Conservation (phyloP, 2,888 invertebrate species). For the Blastobasis adustella region DNA sequence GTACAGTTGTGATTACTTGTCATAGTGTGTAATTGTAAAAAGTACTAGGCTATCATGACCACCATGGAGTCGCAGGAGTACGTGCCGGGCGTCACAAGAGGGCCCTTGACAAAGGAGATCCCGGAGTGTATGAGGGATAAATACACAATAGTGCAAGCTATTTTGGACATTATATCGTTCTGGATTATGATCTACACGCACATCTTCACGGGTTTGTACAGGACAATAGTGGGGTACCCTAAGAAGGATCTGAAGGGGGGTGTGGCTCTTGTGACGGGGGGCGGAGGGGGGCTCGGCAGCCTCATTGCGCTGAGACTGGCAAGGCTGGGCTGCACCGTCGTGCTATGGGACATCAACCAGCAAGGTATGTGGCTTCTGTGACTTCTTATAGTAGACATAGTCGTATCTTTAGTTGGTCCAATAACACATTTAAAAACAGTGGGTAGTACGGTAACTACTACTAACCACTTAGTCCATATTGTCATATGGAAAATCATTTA, state of each 20-base stretch:
- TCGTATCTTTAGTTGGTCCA: no score
- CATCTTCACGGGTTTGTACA: constrained; percentile 73
- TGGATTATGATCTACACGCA: constrained; percentile 61
- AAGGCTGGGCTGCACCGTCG: constrained; percentile 84
- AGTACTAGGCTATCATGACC: constrained; percentile 29
- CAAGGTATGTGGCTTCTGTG: constrained; percentile 74
- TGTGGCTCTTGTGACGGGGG: constrained; percentile 91
- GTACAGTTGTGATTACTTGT: constrained; percentile 7
- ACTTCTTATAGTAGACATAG: no score
- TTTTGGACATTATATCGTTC: constrained; percentile 74
- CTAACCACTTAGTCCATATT: no score
- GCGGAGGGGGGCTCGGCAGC: constrained; percentile 90
- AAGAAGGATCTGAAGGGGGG: constrained; percentile 84
- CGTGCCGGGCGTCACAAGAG: constrained; percentile 55
- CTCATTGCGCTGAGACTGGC: constrained; percentile 84
- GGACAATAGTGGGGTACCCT: constrained; percentile 76
- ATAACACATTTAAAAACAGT: no score
- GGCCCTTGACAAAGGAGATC: constrained; percentile 62
- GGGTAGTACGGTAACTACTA: no score
- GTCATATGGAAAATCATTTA: no score
- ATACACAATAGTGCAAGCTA: constrained; percentile 66
- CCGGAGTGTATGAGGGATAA: constrained; percentile 67
- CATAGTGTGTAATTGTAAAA: no score
- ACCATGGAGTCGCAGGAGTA: constrained; percentile 57
- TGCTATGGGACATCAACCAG: constrained; percentile 93